A percentile compares a stretch with the other conserved stretches of the same genome.
phyloP scores from a whole-genome alignment of 2,113 vertebrate genomes.

The Neolamprologus kungweensis region DNA sequence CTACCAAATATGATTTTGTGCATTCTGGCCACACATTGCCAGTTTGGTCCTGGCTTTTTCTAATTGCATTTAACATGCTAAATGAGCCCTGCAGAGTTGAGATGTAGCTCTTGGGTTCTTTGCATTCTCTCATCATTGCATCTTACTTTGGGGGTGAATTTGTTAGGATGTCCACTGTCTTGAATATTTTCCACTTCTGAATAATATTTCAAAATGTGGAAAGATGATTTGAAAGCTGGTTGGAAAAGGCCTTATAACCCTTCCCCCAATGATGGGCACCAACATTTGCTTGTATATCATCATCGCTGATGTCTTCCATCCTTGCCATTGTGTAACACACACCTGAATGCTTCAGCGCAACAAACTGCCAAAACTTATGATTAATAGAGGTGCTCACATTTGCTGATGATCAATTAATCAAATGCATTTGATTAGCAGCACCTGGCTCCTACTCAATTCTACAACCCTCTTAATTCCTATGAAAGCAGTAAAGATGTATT shows the following conservation, averaged over 20 bases:
- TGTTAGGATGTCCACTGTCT: neutral
- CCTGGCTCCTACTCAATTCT: neutral
- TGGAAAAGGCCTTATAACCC: neutral
- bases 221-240: neutral
- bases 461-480: neutral
- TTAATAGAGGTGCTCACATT: neutral
- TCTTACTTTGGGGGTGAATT: neutral
- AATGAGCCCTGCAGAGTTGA: neutral
- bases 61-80: neutral
- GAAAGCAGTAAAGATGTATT: neutral
- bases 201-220: neutral
- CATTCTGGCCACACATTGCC: neutral
- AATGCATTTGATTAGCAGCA: neutral
- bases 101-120: neutral
- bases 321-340: neutral
- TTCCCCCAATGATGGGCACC: neutral
- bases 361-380: neutral
- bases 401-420: neutral
- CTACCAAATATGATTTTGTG: neutral
- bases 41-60: neutral
- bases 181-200: neutral
- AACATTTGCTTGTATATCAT: neutral
- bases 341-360: neutral
- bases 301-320: accelerated
- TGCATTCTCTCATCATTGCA: neutral